Percentiles rank a stretch among this genome's conserved stretches.
Evolutionary conservation across 2,113 vertebrate species (phyloP).

Genomic region (Lophura nycthemera): DNA sequence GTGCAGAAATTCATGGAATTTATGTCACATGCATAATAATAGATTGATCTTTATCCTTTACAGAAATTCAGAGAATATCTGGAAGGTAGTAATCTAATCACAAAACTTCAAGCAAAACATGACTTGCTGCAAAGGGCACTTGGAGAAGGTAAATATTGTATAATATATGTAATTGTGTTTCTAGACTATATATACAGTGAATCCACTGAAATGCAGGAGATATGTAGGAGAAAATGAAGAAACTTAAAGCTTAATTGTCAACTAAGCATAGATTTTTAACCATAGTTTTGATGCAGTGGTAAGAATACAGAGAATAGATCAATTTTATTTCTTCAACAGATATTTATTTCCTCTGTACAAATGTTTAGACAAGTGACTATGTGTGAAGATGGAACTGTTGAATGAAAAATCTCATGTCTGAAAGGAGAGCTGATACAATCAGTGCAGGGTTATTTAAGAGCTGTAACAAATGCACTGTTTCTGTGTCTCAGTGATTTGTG

Average conservation of each 20-base stretch:
- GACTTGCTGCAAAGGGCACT: slow-evolving; percentile 94
- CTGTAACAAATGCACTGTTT: not conserved
- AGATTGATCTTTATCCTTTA: slow-evolving; percentile 75
- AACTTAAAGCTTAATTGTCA: not conserved
- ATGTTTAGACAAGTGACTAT: not conserved
- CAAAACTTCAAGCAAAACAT: slow-evolving; percentile 98
- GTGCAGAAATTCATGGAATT: not conserved
- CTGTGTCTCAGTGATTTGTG: not conserved
- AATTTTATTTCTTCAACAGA: not conserved
- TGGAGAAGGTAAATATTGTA: slow-evolving; percentile 87
- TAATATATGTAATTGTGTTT: not conserved
- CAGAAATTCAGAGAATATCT: slow-evolving; percentile 99
- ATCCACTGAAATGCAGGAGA: not conserved
- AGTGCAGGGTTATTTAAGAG: not conserved
- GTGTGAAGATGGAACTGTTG: not conserved
- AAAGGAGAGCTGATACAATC: not conserved
- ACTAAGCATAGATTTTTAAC: not conserved
- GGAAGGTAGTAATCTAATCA: slow-evolving; percentile 98
- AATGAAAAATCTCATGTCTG: not conserved
- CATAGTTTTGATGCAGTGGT: not conserved
- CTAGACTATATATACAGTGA: not conserved
- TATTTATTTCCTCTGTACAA: not conserved
- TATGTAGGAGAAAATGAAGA: not conserved
- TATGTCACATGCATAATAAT: slow-evolving; percentile 16
- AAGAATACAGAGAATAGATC: not conserved